A percentile compares a stretch with the other conserved stretches of the same genome.
Evolutionary conservation across 2,797 vertebrate species (phyloP).

Genomic region (Euthynnus affinis): DNA sequence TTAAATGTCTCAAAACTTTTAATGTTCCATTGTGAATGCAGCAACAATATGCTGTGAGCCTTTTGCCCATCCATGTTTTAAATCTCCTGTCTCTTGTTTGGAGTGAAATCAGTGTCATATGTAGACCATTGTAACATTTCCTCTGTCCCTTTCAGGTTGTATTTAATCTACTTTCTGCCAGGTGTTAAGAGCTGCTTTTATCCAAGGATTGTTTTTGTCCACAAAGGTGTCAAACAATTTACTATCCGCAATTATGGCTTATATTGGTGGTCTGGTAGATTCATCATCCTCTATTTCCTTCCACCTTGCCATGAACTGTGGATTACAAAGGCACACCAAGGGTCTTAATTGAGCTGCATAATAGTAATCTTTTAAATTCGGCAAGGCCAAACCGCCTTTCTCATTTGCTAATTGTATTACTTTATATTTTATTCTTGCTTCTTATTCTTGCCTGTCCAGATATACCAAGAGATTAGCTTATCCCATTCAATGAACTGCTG

Average conservation of each 20-base stretch:
- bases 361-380: neutral
- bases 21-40: neutral
- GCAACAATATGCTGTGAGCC: neutral
- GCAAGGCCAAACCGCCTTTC: neutral
- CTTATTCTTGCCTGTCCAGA: constrained; percentile 3
- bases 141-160: neutral
- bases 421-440: neutral
- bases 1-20: neutral
- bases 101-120: neutral
- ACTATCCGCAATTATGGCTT: neutral
- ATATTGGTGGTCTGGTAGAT: neutral
- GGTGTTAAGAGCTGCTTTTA: neutral
- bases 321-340: neutral
- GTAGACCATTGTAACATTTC: neutral
- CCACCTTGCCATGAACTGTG: neutral
- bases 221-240: neutral
- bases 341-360: neutral
- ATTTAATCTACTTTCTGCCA: neutral
- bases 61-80: neutral
- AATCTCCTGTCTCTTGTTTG: neutral
- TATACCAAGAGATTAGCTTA: neutral
- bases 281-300: neutral
- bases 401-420: constrained; percentile 3
- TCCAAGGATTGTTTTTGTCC: neutral
- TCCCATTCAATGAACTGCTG: neutral